A percentile compares a stretch with the other conserved stretches of the same genome.
phyloP scores from a whole-genome alignment of 2,888 invertebrate genomes.

The Stenichneumon culpator region DNA sequence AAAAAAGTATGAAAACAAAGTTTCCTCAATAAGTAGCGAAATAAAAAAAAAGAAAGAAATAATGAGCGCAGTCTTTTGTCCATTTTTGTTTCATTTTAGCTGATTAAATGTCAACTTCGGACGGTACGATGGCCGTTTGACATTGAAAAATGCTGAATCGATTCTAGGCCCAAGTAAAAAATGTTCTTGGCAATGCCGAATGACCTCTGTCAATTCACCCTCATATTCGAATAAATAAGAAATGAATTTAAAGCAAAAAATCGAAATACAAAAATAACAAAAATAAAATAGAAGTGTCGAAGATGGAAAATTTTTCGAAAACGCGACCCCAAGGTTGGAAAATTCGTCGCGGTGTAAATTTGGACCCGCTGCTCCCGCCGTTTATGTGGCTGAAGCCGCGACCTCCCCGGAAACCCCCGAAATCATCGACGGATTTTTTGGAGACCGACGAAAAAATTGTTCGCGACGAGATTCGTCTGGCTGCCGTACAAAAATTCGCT shows the following conservation, averaged over 20 bases:
- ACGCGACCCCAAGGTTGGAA: constrained; percentile 29
- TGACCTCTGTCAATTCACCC: no score
- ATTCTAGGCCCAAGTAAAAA: neutral
- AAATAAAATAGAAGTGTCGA: neutral
- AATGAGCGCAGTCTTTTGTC: no score
- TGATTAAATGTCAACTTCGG: neutral
- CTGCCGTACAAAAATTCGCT: constrained; percentile 17
- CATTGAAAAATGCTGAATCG: constrained; percentile 25
- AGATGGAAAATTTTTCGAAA: neutral
- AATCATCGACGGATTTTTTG: constrained; percentile 12
- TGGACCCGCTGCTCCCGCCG: constrained; percentile 43
- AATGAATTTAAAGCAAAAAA: neutral
- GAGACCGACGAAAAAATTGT: constrained; percentile 32
- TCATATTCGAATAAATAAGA: neutral
- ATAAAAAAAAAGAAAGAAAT: no score
- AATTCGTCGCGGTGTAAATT: constrained; percentile 34
- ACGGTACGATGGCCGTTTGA: constrained; percentile 19
- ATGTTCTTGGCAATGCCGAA: no score
- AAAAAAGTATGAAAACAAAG: no score
- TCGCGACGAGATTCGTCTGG: constrained; percentile 12
- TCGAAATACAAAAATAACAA: neutral
- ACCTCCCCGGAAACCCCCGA: neutral
- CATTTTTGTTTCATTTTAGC: neutral
- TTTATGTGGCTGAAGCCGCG: constrained; percentile 49
- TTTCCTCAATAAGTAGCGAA: no score